Percentiles rank a stretch among this genome's conserved stretches.
Conservation (phyloP, 2,113 vertebrate species). For the Passerina amoena region DNA sequence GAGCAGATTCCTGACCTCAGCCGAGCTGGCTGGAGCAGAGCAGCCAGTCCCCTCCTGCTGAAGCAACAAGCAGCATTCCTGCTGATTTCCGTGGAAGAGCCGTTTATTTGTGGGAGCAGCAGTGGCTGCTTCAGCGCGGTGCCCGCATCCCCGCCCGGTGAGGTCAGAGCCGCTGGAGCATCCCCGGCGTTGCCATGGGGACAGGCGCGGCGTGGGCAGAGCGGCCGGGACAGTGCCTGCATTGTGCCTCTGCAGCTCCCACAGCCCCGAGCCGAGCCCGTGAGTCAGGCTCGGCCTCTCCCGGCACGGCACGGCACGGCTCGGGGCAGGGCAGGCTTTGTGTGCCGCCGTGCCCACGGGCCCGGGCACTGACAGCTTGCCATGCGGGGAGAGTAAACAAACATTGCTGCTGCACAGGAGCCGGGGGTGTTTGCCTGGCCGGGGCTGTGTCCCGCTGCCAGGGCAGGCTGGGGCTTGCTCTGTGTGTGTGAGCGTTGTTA, state of each 20-base stretch:
- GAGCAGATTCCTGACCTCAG: background rate
- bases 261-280: background rate
- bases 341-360: background rate
- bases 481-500: rapidly evolving
- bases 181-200: background rate
- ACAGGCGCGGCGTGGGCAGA: slow-evolving; percentile 36
- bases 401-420: background rate
- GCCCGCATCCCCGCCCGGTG: background rate
- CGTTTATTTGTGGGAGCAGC: background rate
- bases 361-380: background rate
- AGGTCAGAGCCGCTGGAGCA: background rate
- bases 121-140: background rate
- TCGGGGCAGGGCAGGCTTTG: background rate
- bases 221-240: slow-evolving; percentile 1
- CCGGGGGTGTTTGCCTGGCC: background rate
- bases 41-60: background rate
- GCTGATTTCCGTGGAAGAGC: background rate
- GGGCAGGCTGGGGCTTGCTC: background rate
- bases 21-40: background rate
- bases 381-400: background rate
- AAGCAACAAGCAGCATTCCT: background rate
- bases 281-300: slow-evolving; percentile 17
- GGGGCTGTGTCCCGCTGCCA: background rate
- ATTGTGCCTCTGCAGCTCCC: background rate
- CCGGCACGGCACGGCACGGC: background rate